Evolutionary conservation across 2,797 vertebrate genomes (phyloP).

Genomic region (Luscinia megarhynchos): DNA sequence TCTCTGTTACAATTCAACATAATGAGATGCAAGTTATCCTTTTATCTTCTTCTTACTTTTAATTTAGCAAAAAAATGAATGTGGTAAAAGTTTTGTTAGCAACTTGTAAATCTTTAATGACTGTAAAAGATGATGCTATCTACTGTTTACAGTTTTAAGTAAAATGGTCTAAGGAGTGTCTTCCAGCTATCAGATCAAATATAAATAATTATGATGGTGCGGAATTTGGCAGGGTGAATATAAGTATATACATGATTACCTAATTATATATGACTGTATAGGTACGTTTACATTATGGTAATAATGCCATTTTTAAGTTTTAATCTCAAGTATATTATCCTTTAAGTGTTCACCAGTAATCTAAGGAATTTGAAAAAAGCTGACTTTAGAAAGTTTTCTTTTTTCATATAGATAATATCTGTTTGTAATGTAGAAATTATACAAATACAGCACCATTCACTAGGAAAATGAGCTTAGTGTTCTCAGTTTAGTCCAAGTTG

Average conservation of each 20-base stretch:
- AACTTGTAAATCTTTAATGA: conserved; percentile 24
- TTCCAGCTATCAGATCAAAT: conserved; percentile 20
- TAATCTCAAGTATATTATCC: background rate
- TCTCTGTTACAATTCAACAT: background rate
- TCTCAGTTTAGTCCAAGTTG: conserved; percentile 62
- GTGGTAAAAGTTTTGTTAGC: conserved; percentile 6
- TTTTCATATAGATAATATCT: conserved; percentile 50
- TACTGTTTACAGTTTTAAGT: conserved; percentile 30
- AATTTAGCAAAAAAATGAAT: conserved; percentile 12
- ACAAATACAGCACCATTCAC: conserved; percentile 63
- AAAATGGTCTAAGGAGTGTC: background rate
- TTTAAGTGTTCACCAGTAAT: background rate
- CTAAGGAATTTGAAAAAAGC: background rate
- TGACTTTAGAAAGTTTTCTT: conserved; percentile 19
- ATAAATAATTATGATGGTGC: background rate
- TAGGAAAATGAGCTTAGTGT: conserved; percentile 73
- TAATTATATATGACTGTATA: background rate
- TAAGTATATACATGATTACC: background rate
- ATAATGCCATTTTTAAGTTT: background rate
- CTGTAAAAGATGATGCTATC: conserved; percentile 7
- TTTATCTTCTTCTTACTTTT: conserved; percentile 1
- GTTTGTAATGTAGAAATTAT: conserved; percentile 51
- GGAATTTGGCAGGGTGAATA: background rate
- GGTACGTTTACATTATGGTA: background rate
- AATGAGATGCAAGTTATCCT: conserved; percentile 22